phyloP scores from a whole-genome alignment of 2,888 invertebrate genomes.

The Nephrotoma guestfalica region DNA sequence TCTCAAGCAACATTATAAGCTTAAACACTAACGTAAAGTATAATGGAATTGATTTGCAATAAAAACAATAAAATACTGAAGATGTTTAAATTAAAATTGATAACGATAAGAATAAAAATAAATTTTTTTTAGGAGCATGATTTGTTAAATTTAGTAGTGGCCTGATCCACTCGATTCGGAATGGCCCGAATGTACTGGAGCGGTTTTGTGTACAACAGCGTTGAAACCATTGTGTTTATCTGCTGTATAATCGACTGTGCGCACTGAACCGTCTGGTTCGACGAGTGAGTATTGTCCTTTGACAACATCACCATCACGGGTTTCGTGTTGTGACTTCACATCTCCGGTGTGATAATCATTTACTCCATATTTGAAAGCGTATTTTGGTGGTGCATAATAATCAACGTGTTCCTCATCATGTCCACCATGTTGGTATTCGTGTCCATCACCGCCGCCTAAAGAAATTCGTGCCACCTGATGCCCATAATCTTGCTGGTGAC shows the following conservation, averaged over 20 bases:
- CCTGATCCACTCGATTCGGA: background rate
- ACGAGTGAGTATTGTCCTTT: conserved; percentile 49
- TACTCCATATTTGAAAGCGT: conserved; percentile 39
- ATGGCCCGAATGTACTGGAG: conserved; percentile 23
- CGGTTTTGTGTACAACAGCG: conserved; percentile 32
- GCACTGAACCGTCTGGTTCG: conserved; percentile 59
- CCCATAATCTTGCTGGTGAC: conserved; percentile 20
- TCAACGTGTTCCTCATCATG: conserved; percentile 42
- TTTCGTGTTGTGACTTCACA: conserved; percentile 49
- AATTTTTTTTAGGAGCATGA: background rate
- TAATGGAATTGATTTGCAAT: background rate
- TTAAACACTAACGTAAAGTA: background rate
- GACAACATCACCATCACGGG: conserved; percentile 46
- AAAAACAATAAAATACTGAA: background rate
- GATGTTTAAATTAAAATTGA: background rate
- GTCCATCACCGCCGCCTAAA: conserved; percentile 17
- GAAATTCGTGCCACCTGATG: conserved; percentile 25
- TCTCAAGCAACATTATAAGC: background rate
- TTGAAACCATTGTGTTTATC: conserved; percentile 34
- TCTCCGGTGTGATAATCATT: conserved; percentile 41
- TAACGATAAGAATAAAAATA: background rate
- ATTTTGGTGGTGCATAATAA: conserved; percentile 49
- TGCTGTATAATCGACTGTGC: conserved; percentile 39
- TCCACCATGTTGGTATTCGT: conserved; percentile 10
- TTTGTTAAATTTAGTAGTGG: background rate